Evolutionary conservation across 64 coral and sea anemone species (phyloP).

Genomic region (Pachyseris speciosa): DNA sequence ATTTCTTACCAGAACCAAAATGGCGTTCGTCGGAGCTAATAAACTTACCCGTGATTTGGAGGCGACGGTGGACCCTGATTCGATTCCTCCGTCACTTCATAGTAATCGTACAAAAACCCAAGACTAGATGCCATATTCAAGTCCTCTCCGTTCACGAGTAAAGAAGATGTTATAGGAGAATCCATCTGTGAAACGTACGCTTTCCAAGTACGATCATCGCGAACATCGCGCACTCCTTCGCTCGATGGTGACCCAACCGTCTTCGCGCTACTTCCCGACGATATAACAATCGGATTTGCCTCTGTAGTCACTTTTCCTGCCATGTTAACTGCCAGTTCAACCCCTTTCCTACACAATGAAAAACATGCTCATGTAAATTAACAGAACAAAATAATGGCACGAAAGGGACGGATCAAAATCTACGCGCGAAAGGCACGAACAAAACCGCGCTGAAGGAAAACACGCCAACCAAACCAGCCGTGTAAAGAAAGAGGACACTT

Average conservation of each 20-base stretch:
- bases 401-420: background rate
- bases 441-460: slow-evolving; percentile 1
- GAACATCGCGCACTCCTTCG: slow-evolving; percentile 34
- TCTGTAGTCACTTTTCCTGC: slow-evolving; percentile 56
- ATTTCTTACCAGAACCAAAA: background rate
- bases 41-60: slow-evolving; percentile 70
- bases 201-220: slow-evolving; percentile 92
- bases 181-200: slow-evolving; percentile 87
- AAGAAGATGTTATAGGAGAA: slow-evolving; percentile 65
- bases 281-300: slow-evolving; percentile 77
- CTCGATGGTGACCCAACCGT: slow-evolving; percentile 27
- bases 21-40: background rate
- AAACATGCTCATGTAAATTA: background rate
- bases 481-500: background rate
- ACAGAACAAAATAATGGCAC: background rate
- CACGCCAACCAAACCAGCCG: background rate
- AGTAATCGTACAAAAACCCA: slow-evolving; percentile 94
- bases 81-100: slow-evolving; percentile 88
- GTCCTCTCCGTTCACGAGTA: slow-evolving; percentile 92
- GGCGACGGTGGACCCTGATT: slow-evolving; percentile 84
- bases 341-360: slow-evolving; percentile 3
- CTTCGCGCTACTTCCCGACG: slow-evolving; percentile 67
- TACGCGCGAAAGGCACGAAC: slow-evolving; percentile 28
- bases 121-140: slow-evolving; percentile 83
- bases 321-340: slow-evolving; percentile 51